phyloP scores from a whole-genome alignment of 1,140 invertebrate genomes.

The Drosophila kikkawai region DNA sequence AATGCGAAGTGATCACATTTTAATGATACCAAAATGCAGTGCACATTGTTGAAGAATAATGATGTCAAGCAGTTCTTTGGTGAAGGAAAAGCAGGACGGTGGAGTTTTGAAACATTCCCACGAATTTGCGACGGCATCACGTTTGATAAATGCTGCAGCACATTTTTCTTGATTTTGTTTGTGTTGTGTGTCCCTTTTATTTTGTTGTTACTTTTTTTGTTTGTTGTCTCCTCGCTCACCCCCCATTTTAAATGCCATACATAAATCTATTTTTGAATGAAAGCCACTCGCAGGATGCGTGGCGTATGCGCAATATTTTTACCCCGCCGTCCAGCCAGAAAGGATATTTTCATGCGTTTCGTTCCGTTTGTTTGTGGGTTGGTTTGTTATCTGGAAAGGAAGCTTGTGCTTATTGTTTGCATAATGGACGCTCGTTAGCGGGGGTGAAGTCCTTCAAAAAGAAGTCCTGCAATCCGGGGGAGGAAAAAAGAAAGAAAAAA shows the following conservation, averaged over 20 bases:
- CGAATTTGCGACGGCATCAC: slow-evolving; percentile 59
- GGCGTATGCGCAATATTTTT: slow-evolving; percentile 75
- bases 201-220: slow-evolving; percentile 16
- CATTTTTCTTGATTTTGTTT: slow-evolving; percentile 79
- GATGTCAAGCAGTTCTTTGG: slow-evolving; percentile 59
- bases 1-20: slow-evolving; percentile 81
- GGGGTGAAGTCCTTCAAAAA: slow-evolving; percentile 18
- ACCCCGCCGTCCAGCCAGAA: slow-evolving; percentile 10
- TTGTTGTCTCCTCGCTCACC: slow-evolving; percentile 22
- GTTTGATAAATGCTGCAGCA: slow-evolving; percentile 78
- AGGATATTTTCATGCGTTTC: slow-evolving; percentile 40
- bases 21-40: slow-evolving; percentile 83
- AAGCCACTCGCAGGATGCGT: slow-evolving; percentile 58
- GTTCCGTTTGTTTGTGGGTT: slow-evolving; percentile 25
- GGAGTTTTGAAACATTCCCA: slow-evolving; percentile 44
- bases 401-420: slow-evolving; percentile 76
- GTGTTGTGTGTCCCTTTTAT: slow-evolving; percentile 5
- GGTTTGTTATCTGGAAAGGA: slow-evolving; percentile 71
- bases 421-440: slow-evolving; percentile 84
- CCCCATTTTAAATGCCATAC: slow-evolving; percentile 71
- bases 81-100: neutral
- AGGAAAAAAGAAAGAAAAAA: slow-evolving; percentile 7
- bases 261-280: slow-evolving; percentile 85
- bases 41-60: slow-evolving; percentile 64
- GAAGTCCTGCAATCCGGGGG: neutral